Evolutionary conservation across 2,113 vertebrate species (phyloP).

Genomic region (Epinephelus fuscoguttatus): DNA sequence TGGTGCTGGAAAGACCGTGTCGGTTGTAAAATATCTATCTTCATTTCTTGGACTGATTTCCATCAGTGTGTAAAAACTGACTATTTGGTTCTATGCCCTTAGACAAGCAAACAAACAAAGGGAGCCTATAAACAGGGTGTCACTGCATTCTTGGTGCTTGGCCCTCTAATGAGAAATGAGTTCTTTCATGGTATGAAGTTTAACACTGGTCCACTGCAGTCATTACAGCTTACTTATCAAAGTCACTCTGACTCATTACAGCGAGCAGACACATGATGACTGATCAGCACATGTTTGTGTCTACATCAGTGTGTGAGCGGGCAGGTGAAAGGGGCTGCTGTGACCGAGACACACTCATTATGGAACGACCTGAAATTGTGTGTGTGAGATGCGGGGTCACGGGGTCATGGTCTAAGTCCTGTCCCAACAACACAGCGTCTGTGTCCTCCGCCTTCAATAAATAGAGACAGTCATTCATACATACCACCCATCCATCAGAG

Average conservation of each 20-base stretch:
- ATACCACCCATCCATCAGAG: conserved; percentile 83
- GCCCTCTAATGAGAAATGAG: neutral
- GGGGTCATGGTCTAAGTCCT: conserved; percentile 78
- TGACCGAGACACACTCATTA: conserved; percentile 78
- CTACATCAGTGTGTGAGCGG: conserved; percentile 45
- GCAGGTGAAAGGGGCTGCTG: conserved; percentile 73
- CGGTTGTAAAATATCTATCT: neutral
- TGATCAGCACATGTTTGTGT: conserved; percentile 60
- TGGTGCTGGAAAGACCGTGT: neutral
- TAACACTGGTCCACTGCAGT: conserved; percentile 15
- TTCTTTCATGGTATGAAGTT: neutral
- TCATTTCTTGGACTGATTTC: neutral
- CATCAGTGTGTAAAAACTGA: neutral
- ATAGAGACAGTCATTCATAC: conserved; percentile 85
- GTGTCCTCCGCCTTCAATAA: conserved; percentile 84
- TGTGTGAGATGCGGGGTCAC: conserved; percentile 68
- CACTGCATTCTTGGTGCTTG: neutral
- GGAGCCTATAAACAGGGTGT: neutral
- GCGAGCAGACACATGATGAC: conserved; percentile 66
- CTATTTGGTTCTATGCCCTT: neutral
- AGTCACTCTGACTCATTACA: conserved; percentile 54
- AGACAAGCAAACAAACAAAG: neutral
- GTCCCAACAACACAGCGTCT: conserved; percentile 83
- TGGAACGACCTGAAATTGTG: conserved; percentile 58
- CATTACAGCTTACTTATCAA: conserved; percentile 64